Evolutionary conservation across 2,888 invertebrate genomes (phyloP), one percentile per base, ranked within the genome.

Genomic region (Resseliella maxima): DNA sequence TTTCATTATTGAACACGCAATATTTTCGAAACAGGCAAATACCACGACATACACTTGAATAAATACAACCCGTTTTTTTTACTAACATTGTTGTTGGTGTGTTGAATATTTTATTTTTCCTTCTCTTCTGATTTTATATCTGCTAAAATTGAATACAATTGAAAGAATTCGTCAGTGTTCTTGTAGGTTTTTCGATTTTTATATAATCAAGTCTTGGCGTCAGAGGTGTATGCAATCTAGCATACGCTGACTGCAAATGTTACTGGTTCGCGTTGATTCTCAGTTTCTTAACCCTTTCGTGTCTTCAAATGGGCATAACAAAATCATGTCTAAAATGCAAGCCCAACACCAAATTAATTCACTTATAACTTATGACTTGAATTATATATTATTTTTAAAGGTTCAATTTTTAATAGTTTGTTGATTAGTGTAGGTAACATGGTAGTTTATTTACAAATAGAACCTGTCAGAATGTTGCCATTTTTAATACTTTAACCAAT

Each of bases 1-100:
- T 21, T 72, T 72, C 72, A 72, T 31, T 72, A 72, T 72, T n/a
- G 72, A 72, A 72, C n/a, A n/a, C 72, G 72, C 72, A 15, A 31
- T 31, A 72, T 72, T 31, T 10, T 12, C 27, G 72, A 72, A 18
- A 18, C 18, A 50, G 41, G 41, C 41, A 5, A 41, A 8, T 41
- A 5, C 5, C 50, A 50, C 50, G 18, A 50, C 5, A 59, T 3
- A 59, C 59, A 59, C 15, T 72, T 35, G 72, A 8, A 72, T 10
- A 31, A 72, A 72, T 72, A 31, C 72, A 72, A 72, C 31, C 72
- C 72, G 72, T 31, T 72, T 72, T 31, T 31, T 59, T 72, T 15
- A 72, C 31, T 31, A 10, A 21, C 72, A 72, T 72, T 35, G 72
- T 3, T 59, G n/a, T n/a, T n/a, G n/a, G 59, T 24, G 24, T 59